Base-by-base conservation (phyloP, 2,888 invertebrate species). In the Brachyptera putata region DNA sequence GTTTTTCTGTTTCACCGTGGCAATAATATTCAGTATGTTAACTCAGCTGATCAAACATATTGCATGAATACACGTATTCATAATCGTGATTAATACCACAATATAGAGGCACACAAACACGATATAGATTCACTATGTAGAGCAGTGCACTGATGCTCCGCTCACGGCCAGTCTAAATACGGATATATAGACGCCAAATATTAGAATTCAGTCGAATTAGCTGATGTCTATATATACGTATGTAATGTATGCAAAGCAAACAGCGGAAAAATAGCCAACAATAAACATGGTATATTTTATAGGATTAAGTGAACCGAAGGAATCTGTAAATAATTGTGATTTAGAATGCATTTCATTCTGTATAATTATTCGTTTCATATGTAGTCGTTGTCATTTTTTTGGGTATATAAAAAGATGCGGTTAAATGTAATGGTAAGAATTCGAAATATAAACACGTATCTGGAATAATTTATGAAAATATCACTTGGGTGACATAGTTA, bases 51-150 rank as follows among this genome's bases (percentile, higher is more conserved):
- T 59, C 59, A 53, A 46, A 46, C 55, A 55, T 41, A 46, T 34
- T 59, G 55, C 55, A 22, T 43, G 60, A 60, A 57, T 48, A 60
- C 56, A 56, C 57, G 50, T 34, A 49, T 57, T 49, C 48, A 57
- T 60, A 60, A 60, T 60, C 50, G 56, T 57, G 49, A 60, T 60
- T 57, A 60, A 50, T 60, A 57, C 53, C 26, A 48, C 18, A 7
- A 16, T 13, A 24, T 18, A 3, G n/a, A 22, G n/a, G 46, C n/a
- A n/a, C 22, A 11, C 46, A 46, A 14, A n/a, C n/a, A n/a, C n/a
- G n/a, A n/a, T n/a, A n/a, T n/a, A n/a, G n/a, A n/a, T n/a, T n/a
- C n/a, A n/a, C n/a, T n/a, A n/a, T n/a, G n/a, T n/a, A n/a, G n/a
- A n/a, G n/a, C n/a, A n/a, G n/a, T n/a, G n/a, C n/a, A n/a, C n/a